phyloP scores from a whole-genome alignment of 2,888 invertebrate species.

The Cancer borealis region DNA sequence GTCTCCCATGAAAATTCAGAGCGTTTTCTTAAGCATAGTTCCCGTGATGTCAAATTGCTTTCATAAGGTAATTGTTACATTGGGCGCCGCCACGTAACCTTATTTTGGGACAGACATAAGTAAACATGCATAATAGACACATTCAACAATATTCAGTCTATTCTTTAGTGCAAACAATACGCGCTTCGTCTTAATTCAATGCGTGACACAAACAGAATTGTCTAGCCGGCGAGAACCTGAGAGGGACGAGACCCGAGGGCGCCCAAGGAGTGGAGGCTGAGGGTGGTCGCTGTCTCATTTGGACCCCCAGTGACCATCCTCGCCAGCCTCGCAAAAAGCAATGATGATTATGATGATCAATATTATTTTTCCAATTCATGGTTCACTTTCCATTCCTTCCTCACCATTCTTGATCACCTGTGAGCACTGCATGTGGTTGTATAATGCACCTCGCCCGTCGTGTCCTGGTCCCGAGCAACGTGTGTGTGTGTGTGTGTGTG shows the following conservation, averaged over 20 bases:
- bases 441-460: conserved; percentile 44
- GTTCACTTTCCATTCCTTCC: conserved; percentile 5
- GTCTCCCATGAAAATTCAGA: too few relatives aligned
- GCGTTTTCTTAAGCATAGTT: too few relatives aligned
- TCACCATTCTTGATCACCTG: conserved; percentile 11
- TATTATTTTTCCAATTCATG: neutral
- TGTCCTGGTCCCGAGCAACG: conserved; percentile 42
- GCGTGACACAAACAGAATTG: neutral
- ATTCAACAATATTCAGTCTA: too few relatives aligned
- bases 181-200: too few relatives aligned
- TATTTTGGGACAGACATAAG: too few relatives aligned
- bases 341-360: neutral
- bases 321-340: neutral
- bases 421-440: conserved; percentile 65
- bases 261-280: neutral
- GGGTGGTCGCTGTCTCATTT: neutral
- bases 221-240: neutral
- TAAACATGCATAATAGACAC: too few relatives aligned
- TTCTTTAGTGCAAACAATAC: too few relatives aligned
- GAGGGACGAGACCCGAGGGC: neutral
- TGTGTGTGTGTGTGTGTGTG: conserved; percentile 47
- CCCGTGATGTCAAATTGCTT: too few relatives aligned
- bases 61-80: too few relatives aligned
- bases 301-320: conserved; percentile 1
- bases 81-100: too few relatives aligned